A percentile compares a stretch with the other conserved stretches of the same genome.
These are phyloP conservation scores for Blennius ocellaris DNA, from an alignment of 2,113 vertebrate genomes.

Conservation along the genomic window DNA sequence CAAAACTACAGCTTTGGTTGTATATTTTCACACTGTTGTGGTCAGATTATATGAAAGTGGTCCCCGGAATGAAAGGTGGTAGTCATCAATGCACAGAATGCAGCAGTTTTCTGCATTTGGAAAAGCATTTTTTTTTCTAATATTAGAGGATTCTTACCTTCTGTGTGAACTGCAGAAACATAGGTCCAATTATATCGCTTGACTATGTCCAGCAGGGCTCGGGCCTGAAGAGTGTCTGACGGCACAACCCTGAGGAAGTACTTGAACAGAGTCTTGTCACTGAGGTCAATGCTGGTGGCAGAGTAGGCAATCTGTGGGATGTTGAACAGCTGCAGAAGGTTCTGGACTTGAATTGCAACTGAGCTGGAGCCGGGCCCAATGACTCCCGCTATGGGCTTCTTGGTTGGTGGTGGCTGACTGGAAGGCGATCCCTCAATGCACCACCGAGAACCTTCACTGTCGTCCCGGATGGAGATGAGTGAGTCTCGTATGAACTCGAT, in stretches of 20 bases:
- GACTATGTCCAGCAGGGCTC: conserved; percentile 94
- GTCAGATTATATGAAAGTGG: too few relatives aligned
- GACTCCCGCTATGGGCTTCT: conserved; percentile 94
- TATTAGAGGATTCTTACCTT: conserved; percentile 84
- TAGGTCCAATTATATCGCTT: conserved; percentile 98
- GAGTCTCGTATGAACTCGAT: conserved; percentile 97
- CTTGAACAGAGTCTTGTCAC: conserved; percentile 95
- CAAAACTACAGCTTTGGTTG: too few relatives aligned
- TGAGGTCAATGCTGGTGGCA: conserved; percentile 94
- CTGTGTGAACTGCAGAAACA: conserved; percentile 95
- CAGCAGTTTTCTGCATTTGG: too few relatives aligned
- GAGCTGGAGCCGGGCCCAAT: conserved; percentile 98
- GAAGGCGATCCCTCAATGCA: conserved; percentile 88
- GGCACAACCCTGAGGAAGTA: conserved; percentile 96
- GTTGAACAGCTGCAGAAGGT: conserved; percentile 95
- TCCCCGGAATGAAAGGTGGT: too few relatives aligned
- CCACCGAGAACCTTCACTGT: conserved; percentile 89
- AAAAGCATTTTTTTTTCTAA: too few relatives aligned
- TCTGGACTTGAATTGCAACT: conserved; percentile 96
- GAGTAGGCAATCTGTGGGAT: conserved; percentile 97
- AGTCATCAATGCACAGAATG: too few relatives aligned
- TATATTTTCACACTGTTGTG: too few relatives aligned
- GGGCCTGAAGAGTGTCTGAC: conserved; percentile 93
- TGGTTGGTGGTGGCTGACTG: conserved; percentile 84
- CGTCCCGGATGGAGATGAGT: conserved; percentile 94